These are phyloP conservation scores for Chloroceryle inda DNA, from an alignment of 2,797 vertebrate genomes.

Conservation along the genomic window DNA sequence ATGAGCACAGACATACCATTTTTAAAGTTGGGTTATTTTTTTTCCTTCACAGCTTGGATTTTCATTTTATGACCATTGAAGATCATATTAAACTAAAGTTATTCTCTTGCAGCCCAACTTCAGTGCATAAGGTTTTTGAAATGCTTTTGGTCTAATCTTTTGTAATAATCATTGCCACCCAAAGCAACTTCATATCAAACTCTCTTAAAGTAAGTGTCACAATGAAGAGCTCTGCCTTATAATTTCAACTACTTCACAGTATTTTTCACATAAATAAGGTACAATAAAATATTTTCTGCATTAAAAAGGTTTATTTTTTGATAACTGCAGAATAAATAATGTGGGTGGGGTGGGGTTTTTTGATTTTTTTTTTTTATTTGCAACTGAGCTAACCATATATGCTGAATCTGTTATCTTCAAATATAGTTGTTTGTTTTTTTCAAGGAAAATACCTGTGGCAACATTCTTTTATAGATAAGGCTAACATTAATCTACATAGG, in stretches of 20 bases:
- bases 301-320: neutral
- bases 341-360: neutral
- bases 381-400: neutral
- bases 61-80: neutral
- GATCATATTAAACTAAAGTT: neutral
- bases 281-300: neutral
- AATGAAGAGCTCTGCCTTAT: neutral
- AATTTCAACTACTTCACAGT: neutral
- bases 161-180: conserved; percentile 6
- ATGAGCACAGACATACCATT: neutral
- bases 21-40: neutral
- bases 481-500: neutral
- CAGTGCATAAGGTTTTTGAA: neutral
- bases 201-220: neutral
- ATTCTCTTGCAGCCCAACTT: neutral
- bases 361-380: neutral
- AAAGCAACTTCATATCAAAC: conserved; percentile 20
- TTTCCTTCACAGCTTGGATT: neutral
- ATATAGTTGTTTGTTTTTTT: neutral
- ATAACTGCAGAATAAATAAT: neutral
- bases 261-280: neutral
- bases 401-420: neutral
- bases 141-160: neutral
- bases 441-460: neutral
- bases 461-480: neutral